Evolutionary conservation across 2,113 vertebrate species (phyloP), one percentile per base, ranked within the genome.

Genomic region (Dasyprocta punctata): DNA sequence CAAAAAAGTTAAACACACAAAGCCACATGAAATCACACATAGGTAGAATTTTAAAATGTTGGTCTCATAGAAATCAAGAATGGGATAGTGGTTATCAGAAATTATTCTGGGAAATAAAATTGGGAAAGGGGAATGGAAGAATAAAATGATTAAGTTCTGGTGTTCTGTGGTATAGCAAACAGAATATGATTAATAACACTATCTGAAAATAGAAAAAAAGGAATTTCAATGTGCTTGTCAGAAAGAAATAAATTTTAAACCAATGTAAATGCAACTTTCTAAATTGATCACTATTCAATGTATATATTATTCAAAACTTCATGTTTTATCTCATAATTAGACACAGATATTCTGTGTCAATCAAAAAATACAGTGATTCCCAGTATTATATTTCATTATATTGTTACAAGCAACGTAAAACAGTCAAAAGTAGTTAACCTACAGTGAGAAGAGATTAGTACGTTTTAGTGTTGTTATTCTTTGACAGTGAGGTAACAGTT

Each of bases 401-500:
- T 33, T 49, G 16, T 69, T 91, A 28, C 85, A 94, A 88, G 26
- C 20, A 16, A 33, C 7, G 52, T 44, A 17, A 71, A 75, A 84
- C 22, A 54, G 10, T 56, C 26, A 86, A 22, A 82, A 65, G 30
- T 7, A 61, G 6, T 41, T 90, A 83, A 26, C 2, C 22, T 26
- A 28, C 0, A 58, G 1, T 26, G 36, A 26, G 20, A 71, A 1
- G 30, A 36, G 36, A 52, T 5, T 2, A 60, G 0, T 26, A 2
- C 84, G 22, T 47, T 44, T 47, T 44, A 20, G 11, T 73, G 13
- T 87, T 93, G 13, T 52, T 49, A 9, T 30, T 22, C 52, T 58
- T 54, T 54, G 19, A 1, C 13, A 56, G 28, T 10, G 3, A 47
- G 17, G 3, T 13, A n/a, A 2, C 12, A 82, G 28, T 14, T 81